These are phyloP conservation scores for Lucilia cuprina DNA, from an alignment of 1,140 invertebrate genomes.

Conservation along the genomic window DNA sequence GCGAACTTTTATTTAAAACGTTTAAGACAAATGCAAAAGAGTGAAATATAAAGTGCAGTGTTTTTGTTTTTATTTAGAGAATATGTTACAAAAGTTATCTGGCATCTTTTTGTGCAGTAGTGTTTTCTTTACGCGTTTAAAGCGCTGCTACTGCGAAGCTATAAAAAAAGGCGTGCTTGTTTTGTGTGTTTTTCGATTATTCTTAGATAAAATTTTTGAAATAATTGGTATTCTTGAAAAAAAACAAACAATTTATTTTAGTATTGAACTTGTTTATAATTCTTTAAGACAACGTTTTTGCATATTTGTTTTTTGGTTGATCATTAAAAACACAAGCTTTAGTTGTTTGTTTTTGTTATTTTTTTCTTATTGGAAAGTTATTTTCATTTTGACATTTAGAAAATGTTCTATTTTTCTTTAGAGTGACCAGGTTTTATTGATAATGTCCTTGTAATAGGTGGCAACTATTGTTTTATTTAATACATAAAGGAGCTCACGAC, in stretches of 20 bases:
- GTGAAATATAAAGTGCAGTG: no score
- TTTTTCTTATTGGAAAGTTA: background rate
- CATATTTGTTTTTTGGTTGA: background rate
- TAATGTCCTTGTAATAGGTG: no score
- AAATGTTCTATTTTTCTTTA: background rate
- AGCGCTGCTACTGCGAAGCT: background rate
- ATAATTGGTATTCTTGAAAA: background rate
- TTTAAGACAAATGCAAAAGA: no score
- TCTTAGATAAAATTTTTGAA: background rate
- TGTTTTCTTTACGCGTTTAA: background rate
- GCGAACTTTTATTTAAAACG: no score
- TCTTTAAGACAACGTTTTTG: background rate
- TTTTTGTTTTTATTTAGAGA: background rate
- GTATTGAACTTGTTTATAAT: background rate
- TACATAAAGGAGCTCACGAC: no score
- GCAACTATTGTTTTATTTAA: no score
- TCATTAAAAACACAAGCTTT: background rate
- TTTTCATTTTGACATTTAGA: background rate
- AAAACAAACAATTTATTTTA: background rate
- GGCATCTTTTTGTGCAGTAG: background rate
- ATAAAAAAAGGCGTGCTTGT: slow-evolving; percentile 1
- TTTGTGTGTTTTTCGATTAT: background rate
- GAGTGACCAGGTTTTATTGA: background rate
- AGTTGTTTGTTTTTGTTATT: background rate
- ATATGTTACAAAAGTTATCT: background rate